A percentile compares a stretch with the other conserved stretches of the same genome.
Conservation (phyloP, 1,140 invertebrate species). For the Dinoponera quadriceps region DNA sequence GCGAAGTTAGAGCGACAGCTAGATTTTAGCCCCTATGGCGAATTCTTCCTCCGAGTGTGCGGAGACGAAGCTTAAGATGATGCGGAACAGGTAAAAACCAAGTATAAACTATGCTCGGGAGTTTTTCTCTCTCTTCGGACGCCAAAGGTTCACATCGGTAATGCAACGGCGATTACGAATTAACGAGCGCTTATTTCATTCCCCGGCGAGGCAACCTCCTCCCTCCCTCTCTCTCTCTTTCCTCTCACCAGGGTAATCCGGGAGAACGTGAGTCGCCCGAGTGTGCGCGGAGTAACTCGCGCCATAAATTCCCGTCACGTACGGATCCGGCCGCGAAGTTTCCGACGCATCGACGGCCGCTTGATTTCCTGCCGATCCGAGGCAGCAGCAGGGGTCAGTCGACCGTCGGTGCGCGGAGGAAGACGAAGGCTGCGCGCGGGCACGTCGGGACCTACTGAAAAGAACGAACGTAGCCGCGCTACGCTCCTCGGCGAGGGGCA, state of each 20-base stretch:
- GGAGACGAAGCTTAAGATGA: too few relatives aligned
- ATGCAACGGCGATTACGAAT: constrained; percentile 46
- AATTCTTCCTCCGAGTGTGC: too few relatives aligned
- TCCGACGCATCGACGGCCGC: constrained; percentile 39
- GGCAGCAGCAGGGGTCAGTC: constrained; percentile 43
- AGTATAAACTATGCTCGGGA: too few relatives aligned
- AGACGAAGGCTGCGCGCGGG: constrained; percentile 25
- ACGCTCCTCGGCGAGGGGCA: constrained; percentile 50
- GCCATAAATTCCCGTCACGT: constrained; percentile 58
- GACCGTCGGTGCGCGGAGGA: constrained; percentile 36
- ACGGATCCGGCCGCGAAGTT: constrained; percentile 48
- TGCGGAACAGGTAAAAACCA: too few relatives aligned
- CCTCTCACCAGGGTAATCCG: not conserved
- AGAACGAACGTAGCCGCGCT: constrained; percentile 47
- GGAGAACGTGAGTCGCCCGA: constrained; percentile 34
- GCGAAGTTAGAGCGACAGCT: too few relatives aligned
- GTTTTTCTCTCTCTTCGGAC: too few relatives aligned
- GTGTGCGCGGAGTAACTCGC: constrained; percentile 40
- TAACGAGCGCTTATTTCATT: constrained; percentile 53
- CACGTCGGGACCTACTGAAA: constrained; percentile 62
- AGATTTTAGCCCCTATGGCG: too few relatives aligned
- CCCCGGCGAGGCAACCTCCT: not conserved
- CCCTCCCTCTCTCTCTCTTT: not conserved
- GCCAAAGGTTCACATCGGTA: not conserved
- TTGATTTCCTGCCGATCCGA: constrained; percentile 66